Evolutionary conservation across 2,113 vertebrate species (phyloP).

Genomic region (Delphinapterus leucas): DNA sequence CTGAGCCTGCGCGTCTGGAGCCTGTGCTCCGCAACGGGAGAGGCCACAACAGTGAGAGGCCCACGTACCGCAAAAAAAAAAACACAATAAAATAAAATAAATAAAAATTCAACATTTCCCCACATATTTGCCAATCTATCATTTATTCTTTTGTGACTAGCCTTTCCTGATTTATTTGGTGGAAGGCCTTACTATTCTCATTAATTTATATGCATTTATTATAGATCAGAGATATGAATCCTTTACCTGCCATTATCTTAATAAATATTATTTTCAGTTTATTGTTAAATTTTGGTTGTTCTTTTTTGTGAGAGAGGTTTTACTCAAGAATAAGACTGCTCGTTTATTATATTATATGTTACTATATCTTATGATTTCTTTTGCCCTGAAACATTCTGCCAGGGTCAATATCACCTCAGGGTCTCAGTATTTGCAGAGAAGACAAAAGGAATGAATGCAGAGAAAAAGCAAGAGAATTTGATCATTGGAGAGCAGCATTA

Average conservation of each 20-base stretch:
- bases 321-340: neutral
- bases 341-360: neutral
- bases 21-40: too few species aligned
- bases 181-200: neutral
- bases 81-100: neutral
- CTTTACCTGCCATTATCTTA: neutral
- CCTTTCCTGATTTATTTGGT: neutral
- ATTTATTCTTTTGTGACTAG: neutral
- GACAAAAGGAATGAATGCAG: neutral
- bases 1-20: too few species aligned
- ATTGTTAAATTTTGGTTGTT: neutral
- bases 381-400: neutral
- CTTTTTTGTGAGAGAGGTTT: neutral
- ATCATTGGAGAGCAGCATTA: neutral
- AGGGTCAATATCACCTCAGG: neutral
- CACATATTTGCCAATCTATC: neutral
- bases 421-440: neutral
- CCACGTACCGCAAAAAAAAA: too few species aligned
- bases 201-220: neutral
- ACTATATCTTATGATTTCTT: neutral
- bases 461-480: neutral
- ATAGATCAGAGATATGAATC: neutral
- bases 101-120: neutral
- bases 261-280: neutral
- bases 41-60: too few species aligned